Percentiles rank a stretch among this genome's conserved stretches.
phyloP scores from a whole-genome alignment of 2,888 invertebrate species.

The Folsomia candida region DNA sequence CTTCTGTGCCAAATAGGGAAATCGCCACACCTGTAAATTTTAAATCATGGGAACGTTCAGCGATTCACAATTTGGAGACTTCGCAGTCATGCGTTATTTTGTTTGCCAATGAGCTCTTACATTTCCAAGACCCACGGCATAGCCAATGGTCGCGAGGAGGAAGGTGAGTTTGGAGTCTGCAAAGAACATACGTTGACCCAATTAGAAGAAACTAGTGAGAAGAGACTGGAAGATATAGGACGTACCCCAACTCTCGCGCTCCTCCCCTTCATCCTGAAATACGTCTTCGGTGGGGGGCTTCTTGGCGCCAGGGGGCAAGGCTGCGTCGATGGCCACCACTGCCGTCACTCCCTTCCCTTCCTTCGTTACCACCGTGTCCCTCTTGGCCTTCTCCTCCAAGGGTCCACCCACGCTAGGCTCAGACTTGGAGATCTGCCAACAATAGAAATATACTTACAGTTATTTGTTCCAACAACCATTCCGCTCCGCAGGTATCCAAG shows the following conservation, averaged over 20 bases:
- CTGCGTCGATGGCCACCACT: conserved; percentile 24
- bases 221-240: too few relatives aligned
- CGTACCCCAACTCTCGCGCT: conserved; percentile 86
- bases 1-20: conserved; percentile 91
- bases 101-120: too few relatives aligned
- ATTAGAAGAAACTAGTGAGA: too few relatives aligned
- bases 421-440: neutral
- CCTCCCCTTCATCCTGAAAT: conserved; percentile 64
- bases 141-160: conserved; percentile 87
- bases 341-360: conserved; percentile 31
- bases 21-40: conserved; percentile 73
- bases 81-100: too few relatives aligned
- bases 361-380: conserved; percentile 23
- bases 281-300: conserved; percentile 22
- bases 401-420: neutral
- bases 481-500: neutral
- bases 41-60: too few relatives aligned
- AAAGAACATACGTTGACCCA: too few relatives aligned
- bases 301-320: neutral
- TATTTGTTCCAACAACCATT: neutral
- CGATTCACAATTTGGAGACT: too few relatives aligned
- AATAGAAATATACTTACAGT: neutral
- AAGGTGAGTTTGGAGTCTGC: conserved; percentile 89
- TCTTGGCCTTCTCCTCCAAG: conserved; percentile 24
- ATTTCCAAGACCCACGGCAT: conserved; percentile 90